phyloP scores from a whole-genome alignment of 2,888 invertebrate species.

The Acleris literana region DNA sequence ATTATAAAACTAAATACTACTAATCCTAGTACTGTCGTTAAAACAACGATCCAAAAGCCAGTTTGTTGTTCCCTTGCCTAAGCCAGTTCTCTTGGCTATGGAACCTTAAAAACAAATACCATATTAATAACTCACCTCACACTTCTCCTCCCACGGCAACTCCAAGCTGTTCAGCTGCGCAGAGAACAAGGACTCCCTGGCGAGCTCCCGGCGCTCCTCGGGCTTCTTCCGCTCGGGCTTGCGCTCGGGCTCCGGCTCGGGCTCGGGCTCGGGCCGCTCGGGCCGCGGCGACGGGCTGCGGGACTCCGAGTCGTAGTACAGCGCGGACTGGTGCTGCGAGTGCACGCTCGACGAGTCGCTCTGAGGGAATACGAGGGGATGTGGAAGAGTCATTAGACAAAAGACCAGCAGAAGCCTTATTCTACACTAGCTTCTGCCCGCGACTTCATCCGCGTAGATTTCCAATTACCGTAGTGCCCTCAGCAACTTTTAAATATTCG shows the following conservation, averaged over 20 bases:
- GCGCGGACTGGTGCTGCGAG: constrained; percentile 55
- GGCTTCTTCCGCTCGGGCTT: constrained; percentile 50
- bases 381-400: too few relatives aligned
- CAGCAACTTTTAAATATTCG: too few relatives aligned
- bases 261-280: constrained; percentile 38
- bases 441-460: too few relatives aligned
- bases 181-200: constrained; percentile 64
- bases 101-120: too few relatives aligned
- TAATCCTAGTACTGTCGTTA: too few relatives aligned
- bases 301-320: constrained; percentile 68
- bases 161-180: constrained; percentile 60
- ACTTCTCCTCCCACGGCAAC: constrained; percentile 62
- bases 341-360: constrained; percentile 72
- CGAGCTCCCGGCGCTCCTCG: constrained; percentile 51
- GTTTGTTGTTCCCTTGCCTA: too few relatives aligned
- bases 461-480: too few relatives aligned
- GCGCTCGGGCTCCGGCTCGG: constrained; percentile 41
- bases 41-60: too few relatives aligned
- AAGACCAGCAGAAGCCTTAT: too few relatives aligned
- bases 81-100: too few relatives aligned
- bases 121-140: constrained; percentile 37
- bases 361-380: constrained; percentile 43
- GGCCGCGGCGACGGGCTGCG: constrained; percentile 52
- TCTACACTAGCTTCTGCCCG: too few relatives aligned
- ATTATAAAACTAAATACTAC: too few relatives aligned